Evolutionary conservation across 2,113 vertebrate genomes (phyloP), one percentile per base, ranked within the genome.

Genomic region (Pteropus alecto): DNA sequence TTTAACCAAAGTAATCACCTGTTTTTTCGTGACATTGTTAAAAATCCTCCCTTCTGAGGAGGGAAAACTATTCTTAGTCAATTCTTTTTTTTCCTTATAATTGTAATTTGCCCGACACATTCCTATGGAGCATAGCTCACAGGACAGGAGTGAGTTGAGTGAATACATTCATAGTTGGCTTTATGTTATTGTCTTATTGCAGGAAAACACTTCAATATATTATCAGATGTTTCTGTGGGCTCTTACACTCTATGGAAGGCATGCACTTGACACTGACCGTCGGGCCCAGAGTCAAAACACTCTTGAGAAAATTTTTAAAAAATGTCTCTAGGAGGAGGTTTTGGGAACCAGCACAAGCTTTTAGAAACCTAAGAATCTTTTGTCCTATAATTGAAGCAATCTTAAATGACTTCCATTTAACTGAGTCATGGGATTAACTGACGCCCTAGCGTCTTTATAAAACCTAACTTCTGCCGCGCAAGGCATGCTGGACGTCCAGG

Each of bases 1-100:
- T 82, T 77, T 60, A 88, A 92, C 54, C 61, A 79, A 71, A 94
- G 65, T 65, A 93, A 95, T 95, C 70, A 95, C 76, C 81, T 95
- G 79, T 38, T 18, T 63, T 87, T 63, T 54, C 61, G 61, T 78
- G 77, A 88, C 24, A n/a, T 54, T 81, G 78, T 77, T 90, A 90
- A 91, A 87, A 90, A 35, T 41, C 0, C 21, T 71, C 7, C 65
- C 87, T 94, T 92, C 79, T 94, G 79, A 93, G 76, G 88, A 87
- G 94, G 73, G 35, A 94, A 88, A 63, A 10, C 13, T 83, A 60
- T 85, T 95, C 48, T 93, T 67, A 71, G 92, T n/a, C 60, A 83
- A 73, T 35, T 4, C 5, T 58, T 56, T 67, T 67, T 83, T 70
- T 67, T 87, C 16, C 83, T 92, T 76, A 84, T 74, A 70, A 65